Evolutionary conservation across 2,888 invertebrate species (phyloP), one percentile per base, ranked within the genome.

Genomic region (Diloba caeruleocephala): DNA sequence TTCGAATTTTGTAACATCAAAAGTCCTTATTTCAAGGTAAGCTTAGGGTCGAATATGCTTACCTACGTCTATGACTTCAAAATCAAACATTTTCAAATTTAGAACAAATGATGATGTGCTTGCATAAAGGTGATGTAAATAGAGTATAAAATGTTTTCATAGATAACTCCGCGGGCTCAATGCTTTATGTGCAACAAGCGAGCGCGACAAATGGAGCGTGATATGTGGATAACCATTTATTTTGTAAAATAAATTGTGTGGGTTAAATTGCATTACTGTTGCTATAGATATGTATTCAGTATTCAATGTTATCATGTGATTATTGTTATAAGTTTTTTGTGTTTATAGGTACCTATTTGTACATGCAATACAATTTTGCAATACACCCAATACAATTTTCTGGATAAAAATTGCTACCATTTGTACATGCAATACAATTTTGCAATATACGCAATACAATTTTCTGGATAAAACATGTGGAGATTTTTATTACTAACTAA

Each of bases 171-270:
- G 36, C 59, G 49, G 51, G 48, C 53, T 69, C 61, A 43, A 59
- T 62, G 58, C 71, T 72, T 72, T 52, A 60, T 48, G 70, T 54
- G 68, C 65, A 71, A 72, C 68, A 72, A 71, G 71, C 62, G 70
- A 63, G 59, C 52, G 66, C 48, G 68, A 62, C 74, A 83, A 85
- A 79, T 83, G 72, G 83, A 80, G 79, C 81, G 78, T 77, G 79
- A 65, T 74, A 69, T 71, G 70, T 68, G 68, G 78, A 80, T 79
- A 82, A 69, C 74, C 59, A 63, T 72, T 73, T 71, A 66, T 71
- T 51, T 50, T 59, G 63, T 70, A 66, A 68, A 71, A 74, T 73
- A 73, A 74, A 77, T 71, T 55, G 59, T 63, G 46, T 52, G 31
- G 52, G 39, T 48, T 48, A 57, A 57, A 67, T 66, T 58, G 58